Percentiles rank a stretch among this genome's conserved stretches.
phyloP scores from a whole-genome alignment of 2,888 invertebrate species.

The Pachydiplax longipennis region DNA sequence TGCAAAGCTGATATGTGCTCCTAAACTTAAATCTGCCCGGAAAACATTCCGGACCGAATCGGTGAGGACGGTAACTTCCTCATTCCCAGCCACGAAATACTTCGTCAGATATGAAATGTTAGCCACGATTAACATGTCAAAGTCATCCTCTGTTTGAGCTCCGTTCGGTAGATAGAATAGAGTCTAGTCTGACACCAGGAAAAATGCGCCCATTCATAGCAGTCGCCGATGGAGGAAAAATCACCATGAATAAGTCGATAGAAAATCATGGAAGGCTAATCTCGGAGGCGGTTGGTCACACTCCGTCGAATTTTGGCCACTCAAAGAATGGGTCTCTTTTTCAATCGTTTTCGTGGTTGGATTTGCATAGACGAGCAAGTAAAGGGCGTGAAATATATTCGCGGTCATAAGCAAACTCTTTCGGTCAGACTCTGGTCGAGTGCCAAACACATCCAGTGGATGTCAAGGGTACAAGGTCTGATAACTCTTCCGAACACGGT shows the following conservation, averaged over 20 bases:
- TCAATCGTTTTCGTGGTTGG: background rate
- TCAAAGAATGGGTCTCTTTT: too few relatives aligned
- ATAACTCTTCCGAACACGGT: background rate
- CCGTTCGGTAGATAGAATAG: too few relatives aligned
- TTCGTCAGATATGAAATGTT: too few relatives aligned
- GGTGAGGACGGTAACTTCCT: too few relatives aligned
- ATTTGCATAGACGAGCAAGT: background rate
- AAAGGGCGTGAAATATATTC: background rate
- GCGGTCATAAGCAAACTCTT: background rate
- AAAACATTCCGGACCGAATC: too few relatives aligned
- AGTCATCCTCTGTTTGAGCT: too few relatives aligned
- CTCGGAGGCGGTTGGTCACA: background rate
- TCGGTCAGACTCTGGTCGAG: background rate
- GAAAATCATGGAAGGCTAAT: background rate
- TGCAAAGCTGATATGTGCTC: too few relatives aligned
- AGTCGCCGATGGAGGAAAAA: too few relatives aligned
- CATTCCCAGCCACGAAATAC: too few relatives aligned
- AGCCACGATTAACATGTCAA: too few relatives aligned
- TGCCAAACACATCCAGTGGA: background rate
- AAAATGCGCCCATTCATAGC: too few relatives aligned
- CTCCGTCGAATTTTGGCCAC: background rate
- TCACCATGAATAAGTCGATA: background rate
- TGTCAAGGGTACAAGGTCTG: background rate
- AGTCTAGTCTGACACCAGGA: background rate
- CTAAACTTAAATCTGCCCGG: too few relatives aligned